Conservation (phyloP, 1,140 invertebrate species). For the Hydropsyche tenuis region DNA sequence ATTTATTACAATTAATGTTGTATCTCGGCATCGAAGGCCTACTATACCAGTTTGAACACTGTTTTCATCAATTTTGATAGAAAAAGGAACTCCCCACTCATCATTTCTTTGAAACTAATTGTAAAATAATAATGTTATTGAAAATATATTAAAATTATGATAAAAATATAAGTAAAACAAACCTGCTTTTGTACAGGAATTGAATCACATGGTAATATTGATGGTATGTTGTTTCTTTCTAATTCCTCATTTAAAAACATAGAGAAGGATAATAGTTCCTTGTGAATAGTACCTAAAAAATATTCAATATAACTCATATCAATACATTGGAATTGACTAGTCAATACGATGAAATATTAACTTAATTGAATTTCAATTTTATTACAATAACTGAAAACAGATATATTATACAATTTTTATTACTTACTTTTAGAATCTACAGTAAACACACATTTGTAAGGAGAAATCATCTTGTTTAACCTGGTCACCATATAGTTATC, state of each 20-base stretch:
- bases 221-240: constrained; percentile 59
- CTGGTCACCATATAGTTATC: constrained; percentile 58
- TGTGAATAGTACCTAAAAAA: not conserved
- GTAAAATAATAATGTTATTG: constrained; percentile 8
- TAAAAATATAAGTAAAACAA: too few species aligned
- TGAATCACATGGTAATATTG: constrained; percentile 51
- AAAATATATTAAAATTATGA: not conserved
- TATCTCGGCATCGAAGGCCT: constrained; percentile 74
- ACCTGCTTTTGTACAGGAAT: constrained; percentile 50
- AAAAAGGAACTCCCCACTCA: constrained; percentile 71
- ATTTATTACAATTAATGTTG: constrained; percentile 65
- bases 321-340: constrained; percentile 32
- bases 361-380: too few species aligned
- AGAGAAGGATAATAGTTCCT: constrained; percentile 62
- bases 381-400: too few species aligned
- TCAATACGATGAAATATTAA: too few species aligned
- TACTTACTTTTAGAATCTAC: constrained; percentile 48
- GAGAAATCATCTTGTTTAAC: constrained; percentile 74
- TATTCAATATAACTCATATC: not conserved
- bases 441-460: constrained; percentile 74
- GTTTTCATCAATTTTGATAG: constrained; percentile 67
- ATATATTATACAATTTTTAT: too few species aligned
- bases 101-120: constrained; percentile 60
- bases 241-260: constrained; percentile 62
- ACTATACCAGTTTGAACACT: constrained; percentile 77